phyloP scores from a whole-genome alignment of 64 coral and sea anemone genomes.

The Porites lutea region DNA sequence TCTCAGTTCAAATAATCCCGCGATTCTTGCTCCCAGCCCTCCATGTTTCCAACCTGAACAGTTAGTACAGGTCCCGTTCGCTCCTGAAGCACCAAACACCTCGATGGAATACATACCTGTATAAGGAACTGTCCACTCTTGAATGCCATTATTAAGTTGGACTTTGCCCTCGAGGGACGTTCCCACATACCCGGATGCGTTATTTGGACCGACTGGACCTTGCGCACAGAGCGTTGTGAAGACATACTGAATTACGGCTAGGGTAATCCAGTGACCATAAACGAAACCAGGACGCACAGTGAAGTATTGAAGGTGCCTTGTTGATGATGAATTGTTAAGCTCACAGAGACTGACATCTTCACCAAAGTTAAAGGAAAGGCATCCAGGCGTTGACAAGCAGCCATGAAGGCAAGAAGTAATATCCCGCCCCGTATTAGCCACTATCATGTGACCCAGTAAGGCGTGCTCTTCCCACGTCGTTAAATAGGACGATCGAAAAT shows the following conservation, averaged over 20 bases:
- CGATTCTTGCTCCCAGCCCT: slow-evolving; percentile 73
- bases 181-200: slow-evolving; percentile 51
- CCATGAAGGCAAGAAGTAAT: slow-evolving; percentile 45
- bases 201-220: slow-evolving; percentile 66
- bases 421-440: neutral
- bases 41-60: slow-evolving; percentile 75
- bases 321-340: slow-evolving; percentile 30
- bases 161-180: slow-evolving; percentile 58
- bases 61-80: slow-evolving; percentile 69
- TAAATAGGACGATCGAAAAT: slow-evolving; percentile 34
- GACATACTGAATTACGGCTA: slow-evolving; percentile 12
- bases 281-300: neutral
- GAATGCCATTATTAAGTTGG: slow-evolving; percentile 68
- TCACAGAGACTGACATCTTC: slow-evolving; percentile 15
- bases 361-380: slow-evolving; percentile 65
- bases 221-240: slow-evolving; percentile 75
- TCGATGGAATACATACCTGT: slow-evolving; percentile 74
- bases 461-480: neutral
- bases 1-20: slow-evolving; percentile 59
- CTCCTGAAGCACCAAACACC: slow-evolving; percentile 82
- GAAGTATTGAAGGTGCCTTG: slow-evolving; percentile 1
- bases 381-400: slow-evolving; percentile 25
- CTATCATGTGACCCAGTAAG: slow-evolving; percentile 38
- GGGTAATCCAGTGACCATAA: slow-evolving; percentile 12
- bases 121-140: slow-evolving; percentile 79